Evolutionary conservation across 2,888 invertebrate species (phyloP).

Genomic region (Leptinotarsa tumamoca): DNA sequence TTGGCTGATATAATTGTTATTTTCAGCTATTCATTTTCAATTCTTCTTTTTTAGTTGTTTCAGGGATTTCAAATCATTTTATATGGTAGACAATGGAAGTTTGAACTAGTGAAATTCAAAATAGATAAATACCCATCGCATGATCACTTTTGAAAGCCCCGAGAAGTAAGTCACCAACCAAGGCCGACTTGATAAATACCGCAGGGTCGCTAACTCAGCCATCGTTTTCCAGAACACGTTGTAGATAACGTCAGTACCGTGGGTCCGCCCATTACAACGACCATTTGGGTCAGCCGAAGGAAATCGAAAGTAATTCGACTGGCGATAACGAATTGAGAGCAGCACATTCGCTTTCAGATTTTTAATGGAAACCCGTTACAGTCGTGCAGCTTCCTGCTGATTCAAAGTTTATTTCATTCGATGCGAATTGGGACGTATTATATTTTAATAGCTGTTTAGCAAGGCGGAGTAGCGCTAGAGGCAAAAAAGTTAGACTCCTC

Average conservation of each 20-base stretch:
- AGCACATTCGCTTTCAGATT: constrained; percentile 25
- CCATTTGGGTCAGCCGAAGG: constrained; percentile 17
- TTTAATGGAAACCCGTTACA: constrained; percentile 9
- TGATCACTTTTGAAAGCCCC: not conserved
- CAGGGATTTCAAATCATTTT: too few species aligned
- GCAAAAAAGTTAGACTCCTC: too few species aligned
- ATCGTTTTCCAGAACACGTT: not conserved
- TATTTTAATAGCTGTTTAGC: not conserved
- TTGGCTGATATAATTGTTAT: too few species aligned
- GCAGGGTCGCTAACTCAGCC: not conserved
- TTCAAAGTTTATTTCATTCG: not conserved
- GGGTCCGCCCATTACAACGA: not conserved
- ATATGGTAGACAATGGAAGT: too few species aligned
- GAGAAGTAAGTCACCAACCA: not conserved
- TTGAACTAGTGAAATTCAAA: too few species aligned
- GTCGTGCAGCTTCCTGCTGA: constrained; percentile 11
- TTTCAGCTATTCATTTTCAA: too few species aligned
- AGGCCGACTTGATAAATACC: not conserved
- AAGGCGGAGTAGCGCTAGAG: too few species aligned
- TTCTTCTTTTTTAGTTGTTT: too few species aligned
- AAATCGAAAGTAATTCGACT: constrained; percentile 23
- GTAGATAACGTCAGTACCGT: constrained; percentile 4
- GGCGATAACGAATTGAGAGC: constrained; percentile 15
- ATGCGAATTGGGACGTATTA: not conserved
- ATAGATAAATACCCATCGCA: too few species aligned